Percentiles rank a stretch among this genome's conserved stretches.
phyloP scores from a whole-genome alignment of 64 coral and sea anemone species.

The Pachyseris speciosa region DNA sequence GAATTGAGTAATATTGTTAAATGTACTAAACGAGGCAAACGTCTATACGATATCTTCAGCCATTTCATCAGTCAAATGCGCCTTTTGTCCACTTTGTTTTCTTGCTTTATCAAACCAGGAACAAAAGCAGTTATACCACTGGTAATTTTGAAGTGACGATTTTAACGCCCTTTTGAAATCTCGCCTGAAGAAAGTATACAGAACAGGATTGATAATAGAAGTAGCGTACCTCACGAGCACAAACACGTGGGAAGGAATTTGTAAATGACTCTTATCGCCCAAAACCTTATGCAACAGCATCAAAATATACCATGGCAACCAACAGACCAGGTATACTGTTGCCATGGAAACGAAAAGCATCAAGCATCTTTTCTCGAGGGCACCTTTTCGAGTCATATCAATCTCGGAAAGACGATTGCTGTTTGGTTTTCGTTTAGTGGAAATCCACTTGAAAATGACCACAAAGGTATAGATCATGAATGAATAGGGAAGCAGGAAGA shows the following conservation, averaged over 20 bases:
- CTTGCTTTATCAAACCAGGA: too few relatives aligned
- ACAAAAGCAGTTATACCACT: too few relatives aligned
- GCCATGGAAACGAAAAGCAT: constrained; percentile 17
- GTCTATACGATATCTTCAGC: too few relatives aligned
- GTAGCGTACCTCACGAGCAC: constrained; percentile 34
- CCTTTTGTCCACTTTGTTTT: too few relatives aligned
- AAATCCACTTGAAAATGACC: constrained; percentile 11
- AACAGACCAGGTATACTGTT: constrained; percentile 12
- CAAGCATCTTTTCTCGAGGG: constrained; percentile 17
- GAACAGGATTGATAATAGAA: constrained; percentile 44
- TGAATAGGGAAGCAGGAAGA: constrained; percentile 20
- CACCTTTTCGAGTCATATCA: background rate
- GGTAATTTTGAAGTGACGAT: background rate
- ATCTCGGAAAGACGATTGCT: background rate
- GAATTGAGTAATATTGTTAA: too few relatives aligned
- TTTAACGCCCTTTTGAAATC: constrained; percentile 62
- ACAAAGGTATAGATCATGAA: constrained; percentile 38
- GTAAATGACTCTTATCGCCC: background rate
- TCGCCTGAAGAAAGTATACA: constrained; percentile 66
- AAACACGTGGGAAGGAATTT: constrained; percentile 25
- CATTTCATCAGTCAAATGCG: too few relatives aligned
- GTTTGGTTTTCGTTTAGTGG: background rate
- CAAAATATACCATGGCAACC: constrained; percentile 38
- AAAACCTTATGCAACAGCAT: background rate
- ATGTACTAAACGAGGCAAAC: too few relatives aligned